Conservation (phyloP, 1,140 invertebrate species). For the Procambarus virginalis region DNA sequence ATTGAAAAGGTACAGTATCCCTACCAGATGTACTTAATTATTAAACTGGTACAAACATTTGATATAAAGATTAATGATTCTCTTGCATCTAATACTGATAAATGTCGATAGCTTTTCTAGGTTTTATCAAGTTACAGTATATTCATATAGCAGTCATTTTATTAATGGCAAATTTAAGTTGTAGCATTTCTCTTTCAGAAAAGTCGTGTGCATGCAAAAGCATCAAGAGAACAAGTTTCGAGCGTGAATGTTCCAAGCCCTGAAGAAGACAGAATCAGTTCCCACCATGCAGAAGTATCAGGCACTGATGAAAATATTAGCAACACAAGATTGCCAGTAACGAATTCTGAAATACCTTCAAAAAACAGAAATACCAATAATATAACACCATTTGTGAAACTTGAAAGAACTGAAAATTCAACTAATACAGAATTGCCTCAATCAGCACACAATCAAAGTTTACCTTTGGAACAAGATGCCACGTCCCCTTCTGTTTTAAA, state of each 20-base stretch:
- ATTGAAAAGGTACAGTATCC: too few species aligned
- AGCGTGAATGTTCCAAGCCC: not conserved
- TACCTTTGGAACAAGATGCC: not conserved
- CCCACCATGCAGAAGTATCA: not conserved
- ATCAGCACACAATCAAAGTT: not conserved
- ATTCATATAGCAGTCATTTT: too few species aligned
- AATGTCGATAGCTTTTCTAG: too few species aligned
- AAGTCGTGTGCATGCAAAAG: not conserved
- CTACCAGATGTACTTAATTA: too few species aligned
- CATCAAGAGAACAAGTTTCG: not conserved
- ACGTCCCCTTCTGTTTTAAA: not conserved
- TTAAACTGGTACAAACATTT: too few species aligned
- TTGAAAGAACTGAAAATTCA: not conserved
- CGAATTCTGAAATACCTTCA: not conserved
- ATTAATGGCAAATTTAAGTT: not conserved
- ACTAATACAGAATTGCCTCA: not conserved
- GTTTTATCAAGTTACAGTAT: too few species aligned
- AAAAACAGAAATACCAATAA: not conserved
- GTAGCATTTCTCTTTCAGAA: not conserved
- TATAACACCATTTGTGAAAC: not conserved
- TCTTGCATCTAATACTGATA: too few species aligned
- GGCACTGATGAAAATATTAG: not conserved
- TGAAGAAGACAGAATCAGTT: not conserved
- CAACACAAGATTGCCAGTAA: not conserved
- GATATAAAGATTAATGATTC: too few species aligned